Evolutionary conservation across 2,113 vertebrate species (phyloP).

Genomic region (Machaerirhynchus nigripectus): DNA sequence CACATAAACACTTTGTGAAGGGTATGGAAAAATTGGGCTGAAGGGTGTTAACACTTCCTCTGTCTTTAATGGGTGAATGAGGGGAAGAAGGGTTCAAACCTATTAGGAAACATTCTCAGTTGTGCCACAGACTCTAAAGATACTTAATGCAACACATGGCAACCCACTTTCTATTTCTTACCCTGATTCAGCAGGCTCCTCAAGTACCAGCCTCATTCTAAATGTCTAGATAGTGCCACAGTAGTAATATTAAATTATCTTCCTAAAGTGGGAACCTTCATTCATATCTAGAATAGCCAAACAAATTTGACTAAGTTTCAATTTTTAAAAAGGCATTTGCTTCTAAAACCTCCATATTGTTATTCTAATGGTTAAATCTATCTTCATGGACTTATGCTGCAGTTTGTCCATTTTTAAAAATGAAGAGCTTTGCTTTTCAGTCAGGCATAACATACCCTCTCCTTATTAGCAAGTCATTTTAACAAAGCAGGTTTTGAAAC

Average conservation of each 20-base stretch:
- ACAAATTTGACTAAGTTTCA: neutral
- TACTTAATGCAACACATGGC: neutral
- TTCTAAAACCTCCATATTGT: neutral
- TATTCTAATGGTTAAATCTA: neutral
- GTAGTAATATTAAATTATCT: neutral
- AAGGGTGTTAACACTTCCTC: neutral
- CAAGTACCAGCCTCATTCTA: neutral
- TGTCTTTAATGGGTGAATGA: neutral
- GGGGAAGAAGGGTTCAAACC: neutral
- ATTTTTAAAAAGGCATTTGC: neutral
- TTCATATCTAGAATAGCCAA: neutral
- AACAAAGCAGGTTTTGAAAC: neutral
- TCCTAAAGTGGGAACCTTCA: neutral
- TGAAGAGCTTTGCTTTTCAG: neutral
- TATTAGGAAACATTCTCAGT: neutral
- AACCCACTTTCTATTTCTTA: neutral
- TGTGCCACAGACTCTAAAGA: neutral
- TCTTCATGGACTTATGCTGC: neutral
- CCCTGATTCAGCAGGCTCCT: neutral
- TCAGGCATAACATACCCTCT: neutral
- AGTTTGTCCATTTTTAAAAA: neutral
- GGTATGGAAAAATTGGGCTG: slow-evolving; percentile 11
- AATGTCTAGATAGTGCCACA: neutral
- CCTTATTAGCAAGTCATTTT: slow-evolving; percentile 7
- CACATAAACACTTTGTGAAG: neutral